Evolutionary conservation across 2,888 invertebrate species (phyloP).

Genomic region (Ophioninae sp.): DNA sequence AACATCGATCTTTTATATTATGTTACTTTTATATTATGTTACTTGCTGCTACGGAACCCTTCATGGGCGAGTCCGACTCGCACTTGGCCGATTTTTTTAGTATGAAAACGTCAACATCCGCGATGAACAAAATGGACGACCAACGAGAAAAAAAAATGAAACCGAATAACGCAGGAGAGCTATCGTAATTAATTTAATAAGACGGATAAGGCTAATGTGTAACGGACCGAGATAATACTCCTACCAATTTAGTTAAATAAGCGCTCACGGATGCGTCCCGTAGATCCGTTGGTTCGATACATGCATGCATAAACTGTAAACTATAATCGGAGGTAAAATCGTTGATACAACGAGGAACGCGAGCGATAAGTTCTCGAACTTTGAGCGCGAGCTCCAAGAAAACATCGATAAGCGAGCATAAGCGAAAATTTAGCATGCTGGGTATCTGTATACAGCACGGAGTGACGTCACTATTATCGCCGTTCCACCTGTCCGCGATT

Average conservation of each 20-base stretch:
- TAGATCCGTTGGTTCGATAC: constrained; percentile 56
- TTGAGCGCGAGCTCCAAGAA: constrained; percentile 8
- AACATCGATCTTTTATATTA: too few species aligned
- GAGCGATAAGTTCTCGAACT: constrained; percentile 39
- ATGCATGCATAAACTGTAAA: not conserved
- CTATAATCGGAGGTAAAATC: not conserved
- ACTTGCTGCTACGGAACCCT: too few species aligned
- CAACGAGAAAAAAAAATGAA: constrained; percentile 39
- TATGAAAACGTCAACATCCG: not conserved
- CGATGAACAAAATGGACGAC: constrained; percentile 6
- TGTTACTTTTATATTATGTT: too few species aligned
- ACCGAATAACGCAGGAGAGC: constrained; percentile 23
- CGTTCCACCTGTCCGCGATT: constrained; percentile 46
- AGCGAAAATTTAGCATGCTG: constrained; percentile 35
- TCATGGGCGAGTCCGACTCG: too few species aligned
- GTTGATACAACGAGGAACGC: constrained; percentile 1
- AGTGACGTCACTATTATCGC: constrained; percentile 48
- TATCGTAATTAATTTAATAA: constrained; percentile 59
- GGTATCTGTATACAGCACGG: not conserved
- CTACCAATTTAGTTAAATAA: constrained; percentile 64
- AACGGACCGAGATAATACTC: constrained; percentile 47
- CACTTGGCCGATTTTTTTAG: not conserved
- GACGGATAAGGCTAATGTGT: constrained; percentile 50
- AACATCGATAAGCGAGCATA: constrained; percentile 13
- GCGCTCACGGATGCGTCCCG: constrained; percentile 62